Conservation (phyloP, 2,797 vertebrate species). For the Pseudopleuronectes americanus region DNA sequence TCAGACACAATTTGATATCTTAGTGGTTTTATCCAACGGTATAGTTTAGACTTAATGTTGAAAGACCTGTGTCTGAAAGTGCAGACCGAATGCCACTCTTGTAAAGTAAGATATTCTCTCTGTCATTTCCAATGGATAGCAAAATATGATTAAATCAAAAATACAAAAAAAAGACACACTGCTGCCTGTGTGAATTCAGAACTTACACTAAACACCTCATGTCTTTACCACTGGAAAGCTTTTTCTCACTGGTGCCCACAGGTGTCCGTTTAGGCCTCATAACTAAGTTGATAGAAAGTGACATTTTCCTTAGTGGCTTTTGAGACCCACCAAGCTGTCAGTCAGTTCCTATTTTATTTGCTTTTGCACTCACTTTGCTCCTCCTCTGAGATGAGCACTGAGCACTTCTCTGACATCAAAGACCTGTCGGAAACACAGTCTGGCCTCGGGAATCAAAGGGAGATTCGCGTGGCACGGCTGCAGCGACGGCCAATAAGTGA, state of each 20-base stretch:
- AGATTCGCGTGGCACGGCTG: slow-evolving; percentile 39
- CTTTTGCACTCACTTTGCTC: slow-evolving; percentile 66
- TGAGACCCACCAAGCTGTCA: slow-evolving; percentile 68
- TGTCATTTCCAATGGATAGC: not conserved
- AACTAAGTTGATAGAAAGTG: slow-evolving; percentile 63
- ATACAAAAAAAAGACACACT: not conserved
- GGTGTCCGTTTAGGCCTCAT: slow-evolving; percentile 52
- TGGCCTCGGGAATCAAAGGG: slow-evolving; percentile 63
- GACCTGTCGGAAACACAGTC: slow-evolving; percentile 58
- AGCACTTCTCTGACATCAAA: slow-evolving; percentile 65
- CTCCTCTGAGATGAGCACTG: slow-evolving; percentile 59
- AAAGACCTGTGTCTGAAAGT: too few species aligned
- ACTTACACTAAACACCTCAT: slow-evolving; percentile 19
- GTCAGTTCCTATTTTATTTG: slow-evolving; percentile 70
- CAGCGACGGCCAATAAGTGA: slow-evolving; percentile 56
- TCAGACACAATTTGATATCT: not conserved
- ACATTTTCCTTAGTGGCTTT: slow-evolving; percentile 66
- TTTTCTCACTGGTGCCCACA: slow-evolving; percentile 26
- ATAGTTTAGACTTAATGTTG: too few species aligned
- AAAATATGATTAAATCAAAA: not conserved
- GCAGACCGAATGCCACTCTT: too few species aligned
- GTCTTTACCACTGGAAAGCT: slow-evolving; percentile 9
- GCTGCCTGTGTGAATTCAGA: not conserved
- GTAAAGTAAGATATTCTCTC: too few species aligned
- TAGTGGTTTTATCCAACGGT: not conserved